Percentiles rank a stretch among this genome's conserved stretches.
These are phyloP conservation scores for Mechanitis messenoides DNA, from an alignment of 2,888 invertebrate genomes.

Conservation along the genomic window DNA sequence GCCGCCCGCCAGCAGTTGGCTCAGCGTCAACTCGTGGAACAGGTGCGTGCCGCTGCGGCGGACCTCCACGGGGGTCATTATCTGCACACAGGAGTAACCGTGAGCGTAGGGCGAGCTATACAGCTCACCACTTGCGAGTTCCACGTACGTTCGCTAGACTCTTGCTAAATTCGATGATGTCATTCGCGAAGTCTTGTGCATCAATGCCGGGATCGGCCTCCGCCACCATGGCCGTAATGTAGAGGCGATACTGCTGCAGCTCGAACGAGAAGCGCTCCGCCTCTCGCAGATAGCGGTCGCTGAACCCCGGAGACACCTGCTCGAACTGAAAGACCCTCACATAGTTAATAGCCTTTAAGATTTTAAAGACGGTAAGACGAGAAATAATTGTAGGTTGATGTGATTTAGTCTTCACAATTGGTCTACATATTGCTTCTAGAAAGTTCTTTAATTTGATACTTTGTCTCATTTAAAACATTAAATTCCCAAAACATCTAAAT, in stretches of 20 bases:
- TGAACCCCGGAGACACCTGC: constrained; percentile 80
- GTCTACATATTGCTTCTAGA: no score
- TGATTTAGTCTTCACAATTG: no score
- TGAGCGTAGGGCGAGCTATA: neutral
- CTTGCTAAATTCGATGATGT: constrained; percentile 78
- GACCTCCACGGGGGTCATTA: constrained; percentile 80
- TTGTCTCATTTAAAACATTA: no score
- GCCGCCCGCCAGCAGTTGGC: constrained; percentile 71
- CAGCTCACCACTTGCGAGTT: no score
- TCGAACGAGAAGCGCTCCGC: constrained; percentile 78
- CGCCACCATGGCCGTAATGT: constrained; percentile 76
- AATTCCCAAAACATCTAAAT: no score
- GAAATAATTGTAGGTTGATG: no score
- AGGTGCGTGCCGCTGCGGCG: constrained; percentile 78
- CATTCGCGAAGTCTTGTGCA: constrained; percentile 73
- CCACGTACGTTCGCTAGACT: constrained; percentile 75
- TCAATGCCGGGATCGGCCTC: constrained; percentile 64
- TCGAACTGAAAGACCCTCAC: constrained; percentile 66
- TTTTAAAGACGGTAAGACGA: no score
- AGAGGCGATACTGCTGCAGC: constrained; percentile 77
- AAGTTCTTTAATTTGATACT: no score
- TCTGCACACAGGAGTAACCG: constrained; percentile 51
- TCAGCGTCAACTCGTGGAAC: constrained; percentile 79
- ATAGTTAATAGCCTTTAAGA: no score
- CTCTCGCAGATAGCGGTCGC: constrained; percentile 79